Base-by-base conservation (phyloP, 2,888 invertebrate genomes). In the Ophioninae sp. region DNA sequence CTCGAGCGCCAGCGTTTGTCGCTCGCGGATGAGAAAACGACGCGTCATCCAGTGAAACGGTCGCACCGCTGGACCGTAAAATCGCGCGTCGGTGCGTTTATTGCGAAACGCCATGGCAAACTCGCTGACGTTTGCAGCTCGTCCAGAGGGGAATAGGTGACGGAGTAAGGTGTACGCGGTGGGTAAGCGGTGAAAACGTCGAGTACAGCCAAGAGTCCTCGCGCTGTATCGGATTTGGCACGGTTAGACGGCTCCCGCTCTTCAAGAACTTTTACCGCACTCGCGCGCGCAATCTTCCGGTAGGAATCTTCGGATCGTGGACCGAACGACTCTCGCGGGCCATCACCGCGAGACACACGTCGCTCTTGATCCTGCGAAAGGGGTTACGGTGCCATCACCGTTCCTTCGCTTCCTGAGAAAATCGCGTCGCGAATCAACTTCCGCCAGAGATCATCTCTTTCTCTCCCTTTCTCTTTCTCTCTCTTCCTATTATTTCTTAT, bases 311-410 rank as follows among this genome's bases (percentile, higher is more conserved):
- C 70, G 85, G 87, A 89, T 87, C 86, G 84, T 77, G 83, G 83
- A 80, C 79, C 65, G 67, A 61, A 65, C 44, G 59, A 77, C 56
- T 65, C 50, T 37, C 67, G 44, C 68, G 39, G 68, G 62, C 17
- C 17, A 30, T 64, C n/a, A 39, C 39, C n/a, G 39, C 41, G 62
- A n/a, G 17, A 41, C 6, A 56, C 62, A 56, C 67, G 21, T 69
- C 72, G 78, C 67, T 81, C 82, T 85, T 21, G 86, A 85, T 87
- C 88, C 87, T 88, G 89, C 83, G 88, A 90, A 90, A 89, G 89
- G 82, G 90, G 90, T 89, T 85, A 90, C 83, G 82, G 86, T 88
- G 88, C 86, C 89, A 86, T 81, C 78, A 74, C 57, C 79, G 69
- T 68, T 76, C 80, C 75, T 79, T 76, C 6, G 75, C 50, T 65